phyloP scores from a whole-genome alignment of 2,113 vertebrate species.

The Formicarius rufipectus region DNA sequence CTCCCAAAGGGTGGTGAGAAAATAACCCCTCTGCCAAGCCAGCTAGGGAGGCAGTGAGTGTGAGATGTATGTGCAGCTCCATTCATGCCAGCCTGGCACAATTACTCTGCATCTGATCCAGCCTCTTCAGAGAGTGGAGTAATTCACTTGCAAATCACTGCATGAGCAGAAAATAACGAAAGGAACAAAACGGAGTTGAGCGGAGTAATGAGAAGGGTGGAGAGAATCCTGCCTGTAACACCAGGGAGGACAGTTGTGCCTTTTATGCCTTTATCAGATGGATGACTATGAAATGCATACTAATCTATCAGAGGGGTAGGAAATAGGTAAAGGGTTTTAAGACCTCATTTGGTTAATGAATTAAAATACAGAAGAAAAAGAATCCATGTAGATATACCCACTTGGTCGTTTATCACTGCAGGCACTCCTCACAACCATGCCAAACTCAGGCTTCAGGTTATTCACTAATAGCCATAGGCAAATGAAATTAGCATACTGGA shows the following conservation, averaged over 20 bases:
- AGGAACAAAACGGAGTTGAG: slow-evolving; percentile 8
- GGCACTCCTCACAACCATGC: slow-evolving; percentile 9
- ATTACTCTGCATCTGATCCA: not conserved
- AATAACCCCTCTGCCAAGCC: not conserved
- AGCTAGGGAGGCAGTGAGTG: not conserved
- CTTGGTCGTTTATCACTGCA: slow-evolving; percentile 55
- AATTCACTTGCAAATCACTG: slow-evolving; percentile 40
- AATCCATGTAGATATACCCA: not conserved
- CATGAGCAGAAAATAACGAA: not conserved
- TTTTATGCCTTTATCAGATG: slow-evolving; percentile 33
- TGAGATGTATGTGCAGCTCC: not conserved
- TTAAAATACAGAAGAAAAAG: slow-evolving; percentile 59
- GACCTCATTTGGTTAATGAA: slow-evolving; percentile 70
- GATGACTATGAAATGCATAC: slow-evolving; percentile 18
- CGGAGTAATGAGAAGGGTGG: slow-evolving; percentile 2
- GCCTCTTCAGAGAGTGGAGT: not conserved
- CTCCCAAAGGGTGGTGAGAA: not conserved
- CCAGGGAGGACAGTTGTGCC: not conserved
- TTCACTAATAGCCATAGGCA: slow-evolving; percentile 57
- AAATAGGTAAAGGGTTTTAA: slow-evolving; percentile 50
- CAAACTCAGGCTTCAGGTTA: slow-evolving; percentile 41
- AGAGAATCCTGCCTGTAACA: not conserved
- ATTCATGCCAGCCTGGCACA: not conserved
- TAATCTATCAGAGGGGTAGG: slow-evolving; percentile 48
- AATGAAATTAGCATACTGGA: slow-evolving; percentile 59